Evolutionary conservation across 2,888 invertebrate species (phyloP), one percentile per base, ranked within the genome.

Genomic region (Mystacides longicornis): DNA sequence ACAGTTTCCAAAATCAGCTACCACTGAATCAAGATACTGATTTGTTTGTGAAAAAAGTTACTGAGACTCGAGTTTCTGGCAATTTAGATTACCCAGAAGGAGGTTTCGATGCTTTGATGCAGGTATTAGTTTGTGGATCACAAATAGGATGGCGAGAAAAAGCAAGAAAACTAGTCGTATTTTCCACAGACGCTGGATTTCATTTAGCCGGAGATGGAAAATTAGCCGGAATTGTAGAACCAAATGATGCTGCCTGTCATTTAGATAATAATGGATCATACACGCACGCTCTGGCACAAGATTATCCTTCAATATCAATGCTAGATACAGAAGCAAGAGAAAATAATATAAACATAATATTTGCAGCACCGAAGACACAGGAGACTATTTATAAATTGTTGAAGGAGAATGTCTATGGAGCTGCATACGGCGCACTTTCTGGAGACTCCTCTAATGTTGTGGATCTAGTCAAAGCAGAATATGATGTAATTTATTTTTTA

Each of bases 91-190:
- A 70, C 1, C 89, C 87, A 0, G 93, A 93, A 72, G 91, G 92
- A 5, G 90, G 92, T 0, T 81, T 94, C 49, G 93, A 94, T 68
- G 94, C 90, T 2, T 77, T 94, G 22, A 87, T 93, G 77, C 94
- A 93, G 72, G 87, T 83, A 0, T 85, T 93, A 57, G 85, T 82
- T 3, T 87, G 87, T 64, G 71, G 79, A 61, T 64, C 83, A 14
- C 69, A 80, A 63, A 86, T 92, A 63, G 87, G 86, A 14, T 94
- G 94, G 94, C 74, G 93, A 62, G 69, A 78, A 0, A 77, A 83
- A 51, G 87, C 89, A 0, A 77, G 89, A 56, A 86, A 86, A 69
- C 80, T 93, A 62, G 68, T 93, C 42, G 79, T 93, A 0, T 83
- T 89, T 63, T 81, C 90, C 1, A 89, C 89, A 1, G 87, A 92